These are phyloP conservation scores for Ascaphus truei DNA, from an alignment of 2,113 vertebrate species.

Conservation along the genomic window DNA sequence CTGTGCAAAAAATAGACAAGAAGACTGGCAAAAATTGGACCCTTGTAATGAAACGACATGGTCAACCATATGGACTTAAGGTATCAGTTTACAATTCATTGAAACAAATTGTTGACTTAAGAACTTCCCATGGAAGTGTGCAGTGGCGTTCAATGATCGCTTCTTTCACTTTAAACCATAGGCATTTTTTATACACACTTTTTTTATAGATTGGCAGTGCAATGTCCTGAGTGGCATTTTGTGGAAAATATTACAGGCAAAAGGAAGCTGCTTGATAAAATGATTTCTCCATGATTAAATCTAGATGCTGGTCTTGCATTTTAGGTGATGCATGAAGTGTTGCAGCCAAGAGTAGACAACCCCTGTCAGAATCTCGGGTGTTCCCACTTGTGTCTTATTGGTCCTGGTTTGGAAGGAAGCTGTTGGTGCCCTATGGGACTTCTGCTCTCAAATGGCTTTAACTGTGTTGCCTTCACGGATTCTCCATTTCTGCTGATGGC, in stretches of 20 bases:
- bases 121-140: too few species aligned
- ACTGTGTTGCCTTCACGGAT: conserved; percentile 60
- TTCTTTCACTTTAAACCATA: too few species aligned
- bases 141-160: background rate
- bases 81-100: too few species aligned
- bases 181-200: background rate
- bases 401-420: conserved; percentile 49
- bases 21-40: conserved; percentile 74
- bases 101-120: too few species aligned
- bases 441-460: conserved; percentile 62
- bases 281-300: too few species aligned
- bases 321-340: conserved; percentile 62
- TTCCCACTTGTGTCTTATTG: conserved; percentile 81
- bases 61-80: conserved; percentile 80
- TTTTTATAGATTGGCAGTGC: background rate
- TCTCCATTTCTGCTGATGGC: conserved; percentile 70
- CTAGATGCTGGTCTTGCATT: conserved; percentile 21
- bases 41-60: conserved; percentile 71
- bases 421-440: conserved; percentile 71
- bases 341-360: conserved; percentile 56
- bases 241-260: too few species aligned
- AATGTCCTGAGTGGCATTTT: too few species aligned
- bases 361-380: conserved; percentile 64
- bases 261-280: too few species aligned
- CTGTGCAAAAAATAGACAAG: conserved; percentile 74